A percentile compares a stretch with the other conserved stretches of the same genome.
Evolutionary conservation across 2,113 vertebrate genomes (phyloP).

Genomic region (Oreotragus oreotragus): DNA sequence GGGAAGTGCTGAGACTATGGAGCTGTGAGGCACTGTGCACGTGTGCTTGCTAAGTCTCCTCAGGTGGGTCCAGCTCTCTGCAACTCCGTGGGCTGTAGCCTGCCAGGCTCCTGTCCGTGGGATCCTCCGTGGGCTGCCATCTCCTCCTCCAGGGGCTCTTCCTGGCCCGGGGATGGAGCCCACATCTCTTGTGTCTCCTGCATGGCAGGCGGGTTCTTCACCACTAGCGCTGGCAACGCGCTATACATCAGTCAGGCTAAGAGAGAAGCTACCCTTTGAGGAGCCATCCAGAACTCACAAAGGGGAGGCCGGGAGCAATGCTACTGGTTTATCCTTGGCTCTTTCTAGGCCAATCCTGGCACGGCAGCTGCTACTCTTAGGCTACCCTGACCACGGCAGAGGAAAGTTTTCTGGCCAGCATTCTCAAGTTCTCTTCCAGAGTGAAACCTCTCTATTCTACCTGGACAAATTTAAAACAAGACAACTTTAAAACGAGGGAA

Average conservation of each 20-base stretch:
- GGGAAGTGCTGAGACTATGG: not conserved
- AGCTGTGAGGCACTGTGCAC: accelerated
- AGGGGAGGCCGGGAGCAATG: no score
- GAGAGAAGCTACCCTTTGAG: not conserved
- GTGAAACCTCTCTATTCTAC: not conserved
- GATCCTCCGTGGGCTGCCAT: not conserved
- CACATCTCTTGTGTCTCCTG: not conserved
- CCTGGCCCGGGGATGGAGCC: not conserved
- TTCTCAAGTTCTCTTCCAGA: not conserved
- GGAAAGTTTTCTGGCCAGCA: not conserved
- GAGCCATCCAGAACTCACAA: not conserved
- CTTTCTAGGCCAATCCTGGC: not conserved
- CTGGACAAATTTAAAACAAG: not conserved
- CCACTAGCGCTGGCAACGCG: not conserved
- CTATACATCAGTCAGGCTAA: not conserved
- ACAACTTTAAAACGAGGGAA: not conserved
- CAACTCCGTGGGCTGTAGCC: not conserved
- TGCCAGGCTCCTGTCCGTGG: not conserved
- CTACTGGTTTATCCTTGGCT: not conserved
- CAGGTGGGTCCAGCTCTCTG: not conserved
- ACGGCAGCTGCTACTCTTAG: not conserved
- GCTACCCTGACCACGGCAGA: not conserved
- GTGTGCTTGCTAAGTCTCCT: accelerated
- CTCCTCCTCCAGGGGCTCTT: not conserved
- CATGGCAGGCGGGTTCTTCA: not conserved